Base-by-base conservation (phyloP, 2,113 vertebrate genomes). In the Hirundichthys speculiger region DNA sequence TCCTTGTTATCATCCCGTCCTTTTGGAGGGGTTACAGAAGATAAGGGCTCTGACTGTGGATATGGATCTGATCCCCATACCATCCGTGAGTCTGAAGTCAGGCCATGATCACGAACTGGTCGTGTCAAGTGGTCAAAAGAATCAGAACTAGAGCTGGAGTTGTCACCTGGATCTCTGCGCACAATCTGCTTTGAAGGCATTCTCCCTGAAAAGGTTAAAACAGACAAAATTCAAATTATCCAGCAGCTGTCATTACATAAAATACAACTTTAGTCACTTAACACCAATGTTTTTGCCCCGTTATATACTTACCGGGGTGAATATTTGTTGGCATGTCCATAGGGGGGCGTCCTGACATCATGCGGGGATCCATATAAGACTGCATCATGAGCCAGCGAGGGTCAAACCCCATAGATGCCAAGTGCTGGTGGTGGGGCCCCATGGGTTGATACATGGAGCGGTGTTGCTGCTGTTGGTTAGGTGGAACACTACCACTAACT, bases 321-420 rank as follows among this genome's bases (percentile, higher is more conserved):
- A 99, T 94, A 48, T 94, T 94, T 14, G 96, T 40, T n/a, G 85
- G 93, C 75, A 99, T 95, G 65, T 99, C 98, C 89, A 99, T 94
- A 13, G 91, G 95, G 50, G 96, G 95, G 12, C 96, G 94, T 30
- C 96, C 96, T 0, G 98, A 96, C 82, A 99, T 98, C 92, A 99
- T 96, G 6, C 98, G 93, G 7, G 98, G 97, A 80, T 99, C 97
- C 95, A 99, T 97, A 77, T 99, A 99, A 7, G 97, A 94, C 59
- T 98, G 98, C 96, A 99, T 98, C 98, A 99, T 97, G 25, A 99
- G 92, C 98, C 98, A 99, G 64, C 98, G 93, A 2, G 98, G 98
- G 80, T 99, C 98, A 79, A 99, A 99, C 6, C 96, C 96, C 96
- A 99, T 97, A 1, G 97, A 95, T 62, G 97, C 95, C 82, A 99